These are phyloP conservation scores for Dugesia japonica DNA, from an alignment of 2,888 invertebrate genomes.

Conservation along the genomic window DNA sequence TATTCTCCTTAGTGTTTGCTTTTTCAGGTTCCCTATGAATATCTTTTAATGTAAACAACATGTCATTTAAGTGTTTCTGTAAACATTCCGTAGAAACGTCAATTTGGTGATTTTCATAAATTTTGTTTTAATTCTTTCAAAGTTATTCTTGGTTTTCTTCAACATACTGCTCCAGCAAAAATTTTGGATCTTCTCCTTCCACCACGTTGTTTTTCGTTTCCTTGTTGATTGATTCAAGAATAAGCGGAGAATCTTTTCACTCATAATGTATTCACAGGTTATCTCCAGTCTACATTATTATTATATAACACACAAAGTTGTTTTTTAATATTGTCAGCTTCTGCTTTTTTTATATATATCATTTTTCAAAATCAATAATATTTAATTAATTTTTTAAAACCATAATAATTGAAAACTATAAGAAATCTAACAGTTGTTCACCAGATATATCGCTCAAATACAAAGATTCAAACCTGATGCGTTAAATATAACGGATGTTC, in stretches of 20 bases:
- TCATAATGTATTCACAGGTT: neutral
- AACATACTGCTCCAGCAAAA: neutral
- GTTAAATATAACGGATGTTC: too few species aligned
- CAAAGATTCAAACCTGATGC: too few species aligned
- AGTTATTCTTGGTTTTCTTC: neutral
- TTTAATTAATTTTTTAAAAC: too few species aligned
- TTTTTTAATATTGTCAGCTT: neutral
- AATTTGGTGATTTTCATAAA: neutral
- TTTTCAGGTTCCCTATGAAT: neutral
- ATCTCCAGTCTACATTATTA: neutral
- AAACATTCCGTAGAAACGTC: neutral
- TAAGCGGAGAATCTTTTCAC: neutral
- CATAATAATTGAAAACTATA: too few species aligned
- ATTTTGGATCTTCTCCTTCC: neutral
- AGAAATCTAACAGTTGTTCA: too few species aligned
- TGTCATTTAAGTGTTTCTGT: neutral
- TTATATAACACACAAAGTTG: neutral
- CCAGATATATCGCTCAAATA: too few species aligned
- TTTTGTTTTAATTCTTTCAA: neutral
- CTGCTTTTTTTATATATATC: neutral
- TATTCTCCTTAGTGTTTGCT: neutral
- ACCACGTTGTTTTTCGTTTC: neutral
- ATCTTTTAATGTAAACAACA: slow-evolving; percentile 5
- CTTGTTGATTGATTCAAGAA: neutral
- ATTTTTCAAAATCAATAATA: too few species aligned